Evolutionary conservation across 2,888 invertebrate genomes (phyloP).

Genomic region (Thecocarcelia acutangulata): DNA sequence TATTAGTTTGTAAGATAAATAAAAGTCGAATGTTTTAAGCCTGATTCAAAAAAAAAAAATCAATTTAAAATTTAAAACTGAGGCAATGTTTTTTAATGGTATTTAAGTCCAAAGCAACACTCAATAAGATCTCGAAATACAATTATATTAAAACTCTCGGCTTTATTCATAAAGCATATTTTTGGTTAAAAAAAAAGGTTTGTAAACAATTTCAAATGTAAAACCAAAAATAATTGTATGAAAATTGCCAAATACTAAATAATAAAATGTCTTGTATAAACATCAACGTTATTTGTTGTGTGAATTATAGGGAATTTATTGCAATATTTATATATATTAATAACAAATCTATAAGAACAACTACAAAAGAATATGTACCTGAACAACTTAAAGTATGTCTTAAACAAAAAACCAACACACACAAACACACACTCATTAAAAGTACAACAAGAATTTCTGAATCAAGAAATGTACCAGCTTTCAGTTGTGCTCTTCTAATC

Average conservation of each 20-base stretch:
- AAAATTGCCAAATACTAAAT: slow-evolving; percentile 22
- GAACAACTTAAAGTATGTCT: slow-evolving; percentile 68
- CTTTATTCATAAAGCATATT: not conserved
- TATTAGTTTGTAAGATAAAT: no score
- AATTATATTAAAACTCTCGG: slow-evolving; percentile 34
- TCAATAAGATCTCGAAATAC: slow-evolving; percentile 58
- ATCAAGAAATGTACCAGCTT: slow-evolving; percentile 9
- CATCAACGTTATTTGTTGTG: slow-evolving; percentile 68
- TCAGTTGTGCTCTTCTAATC: slow-evolving; percentile 44
- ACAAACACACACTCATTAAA: slow-evolving; percentile 12
- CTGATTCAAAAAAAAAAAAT: no score
- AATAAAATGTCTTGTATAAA: slow-evolving; percentile 45
- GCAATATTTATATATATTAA: slow-evolving; percentile 48
- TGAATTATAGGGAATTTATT: slow-evolving; percentile 63
- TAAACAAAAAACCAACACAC: slow-evolving; percentile 15
- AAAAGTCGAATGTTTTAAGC: not conserved
- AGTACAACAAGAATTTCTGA: slow-evolving; percentile 69
- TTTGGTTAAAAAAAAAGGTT: not conserved
- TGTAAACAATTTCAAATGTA: no score
- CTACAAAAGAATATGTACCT: slow-evolving; percentile 68
- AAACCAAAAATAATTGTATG: slow-evolving; percentile 42
- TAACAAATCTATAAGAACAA: slow-evolving; percentile 54
- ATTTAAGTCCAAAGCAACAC: slow-evolving; percentile 60
- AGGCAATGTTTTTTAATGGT: slow-evolving; percentile 36
- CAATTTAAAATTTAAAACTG: not conserved